Base-by-base conservation (phyloP, 2,797 vertebrate genomes). In the Typhlichthys subterraneus region DNA sequence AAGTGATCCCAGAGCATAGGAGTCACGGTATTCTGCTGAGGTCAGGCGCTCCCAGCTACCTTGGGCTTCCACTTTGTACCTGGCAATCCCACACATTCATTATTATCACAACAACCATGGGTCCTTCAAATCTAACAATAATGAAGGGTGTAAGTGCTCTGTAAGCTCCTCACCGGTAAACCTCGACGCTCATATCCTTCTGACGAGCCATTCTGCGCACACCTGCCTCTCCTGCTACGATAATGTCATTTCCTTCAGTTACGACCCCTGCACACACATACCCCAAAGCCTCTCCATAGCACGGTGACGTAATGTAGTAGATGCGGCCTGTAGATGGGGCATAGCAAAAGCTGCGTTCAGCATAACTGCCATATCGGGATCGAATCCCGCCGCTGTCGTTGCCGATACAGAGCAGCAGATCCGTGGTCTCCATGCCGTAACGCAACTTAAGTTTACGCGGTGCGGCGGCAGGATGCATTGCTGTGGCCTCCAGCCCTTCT, bases 361-460 rank as follows among this genome's bases (percentile, higher is more conserved):
- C 82, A 1, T 94, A 99, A 82, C 70, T 97, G 59, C 93, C 92
- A 0, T 93, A 95, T 51, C 95, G 93, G 10, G 97, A 97, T 55
- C 94, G 91, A 70, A 99, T 96, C 38, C 98, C 98, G 0, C 90
- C 84, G 0, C 93, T 81, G n/a, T 98, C 95, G 51, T 95, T 98
- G 45, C 97, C 97, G 0, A 99, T 81, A 70, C 98, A 99, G 49
- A 99, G 95, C 59, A 99, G 89, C 69, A 99, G 89, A 46, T 94
- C 94, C 0, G 97, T 97, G 0, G 94, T 97, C 88, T 99, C 98
- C 98, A 99, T 99, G 79, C 98, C 97, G 0, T 98, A 99, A 0
- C 97, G 93, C 54, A 99, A 91, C 73, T 93, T 94, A 0, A 93
- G 80, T 63, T 93, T 80, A 14, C 91, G 92, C 0, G 93, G 93